These are phyloP conservation scores for Lemur catta DNA, from an alignment of 2,797 vertebrate genomes.

Conservation along the genomic window DNA sequence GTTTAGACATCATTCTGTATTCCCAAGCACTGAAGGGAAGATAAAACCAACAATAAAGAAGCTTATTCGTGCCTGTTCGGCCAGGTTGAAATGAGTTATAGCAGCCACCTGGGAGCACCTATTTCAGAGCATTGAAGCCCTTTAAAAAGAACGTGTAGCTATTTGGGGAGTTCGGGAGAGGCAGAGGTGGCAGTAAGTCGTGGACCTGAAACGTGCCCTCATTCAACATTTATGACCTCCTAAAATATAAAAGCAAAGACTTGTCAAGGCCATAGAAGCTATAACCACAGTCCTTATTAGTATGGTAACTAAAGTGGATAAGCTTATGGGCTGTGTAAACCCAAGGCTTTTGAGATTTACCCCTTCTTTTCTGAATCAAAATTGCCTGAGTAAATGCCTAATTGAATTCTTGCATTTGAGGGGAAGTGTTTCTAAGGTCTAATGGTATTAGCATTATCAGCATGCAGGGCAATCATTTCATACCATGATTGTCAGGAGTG, in stretches of 20 bases:
- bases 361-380: slow-evolving; percentile 44
- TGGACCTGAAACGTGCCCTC: slow-evolving; percentile 35
- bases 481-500: not conserved
- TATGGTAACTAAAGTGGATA: slow-evolving; percentile 27
- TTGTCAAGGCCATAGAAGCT: slow-evolving; percentile 35
- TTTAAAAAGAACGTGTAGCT: slow-evolving; percentile 66
- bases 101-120: slow-evolving; percentile 53
- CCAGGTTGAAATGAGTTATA: slow-evolving; percentile 67
- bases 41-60: slow-evolving; percentile 71
- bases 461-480: not conserved
- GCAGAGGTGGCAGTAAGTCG: slow-evolving; percentile 59
- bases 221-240: slow-evolving; percentile 60
- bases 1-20: slow-evolving; percentile 68
- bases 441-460: not conserved
- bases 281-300: slow-evolving; percentile 55
- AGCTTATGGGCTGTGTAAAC: not conserved
- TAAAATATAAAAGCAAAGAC: slow-evolving; percentile 61
- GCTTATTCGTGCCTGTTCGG: slow-evolving; percentile 51
- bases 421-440: not conserved
- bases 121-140: slow-evolving; percentile 38
- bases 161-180: slow-evolving; percentile 63
- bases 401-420: not conserved
- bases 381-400: slow-evolving; percentile 8
- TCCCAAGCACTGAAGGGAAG: slow-evolving; percentile 58
- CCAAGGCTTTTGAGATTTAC: slow-evolving; percentile 42